Percentiles rank a stretch among this genome's conserved stretches.
phyloP scores from a whole-genome alignment of 1,140 invertebrate genomes.

The Bactericera cockerelli region DNA sequence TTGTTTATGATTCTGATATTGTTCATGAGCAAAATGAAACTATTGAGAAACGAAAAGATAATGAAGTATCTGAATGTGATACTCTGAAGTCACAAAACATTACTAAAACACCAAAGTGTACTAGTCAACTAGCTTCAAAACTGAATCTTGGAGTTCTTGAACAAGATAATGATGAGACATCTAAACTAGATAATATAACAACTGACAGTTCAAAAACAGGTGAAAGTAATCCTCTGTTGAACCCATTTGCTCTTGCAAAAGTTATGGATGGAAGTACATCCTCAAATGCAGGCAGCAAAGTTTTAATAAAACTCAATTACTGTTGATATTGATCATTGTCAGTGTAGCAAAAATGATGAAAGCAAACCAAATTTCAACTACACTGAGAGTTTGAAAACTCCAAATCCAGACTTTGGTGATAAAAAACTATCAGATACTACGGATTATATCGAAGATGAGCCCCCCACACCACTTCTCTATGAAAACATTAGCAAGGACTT shows the following conservation, averaged over 20 bases:
- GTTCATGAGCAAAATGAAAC: neutral
- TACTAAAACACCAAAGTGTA: too few species aligned
- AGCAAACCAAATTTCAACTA: neutral
- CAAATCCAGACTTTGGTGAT: neutral
- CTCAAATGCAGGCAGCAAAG: too few species aligned
- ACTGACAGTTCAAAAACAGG: too few species aligned
- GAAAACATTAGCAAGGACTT: neutral
- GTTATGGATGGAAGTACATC: too few species aligned
- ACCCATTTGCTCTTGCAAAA: too few species aligned
- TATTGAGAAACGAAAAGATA: neutral
- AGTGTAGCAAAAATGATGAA: neutral
- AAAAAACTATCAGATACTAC: neutral
- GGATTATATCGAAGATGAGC: neutral
- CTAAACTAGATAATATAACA: too few species aligned
- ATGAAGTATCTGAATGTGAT: neutral
- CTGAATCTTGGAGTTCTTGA: too few species aligned
- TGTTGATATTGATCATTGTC: too few species aligned
- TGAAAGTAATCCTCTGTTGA: too few species aligned
- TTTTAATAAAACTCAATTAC: too few species aligned
- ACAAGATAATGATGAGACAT: too few species aligned
- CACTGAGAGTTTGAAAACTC: constrained; percentile 1
- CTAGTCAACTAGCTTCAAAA: too few species aligned
- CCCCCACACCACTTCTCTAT: neutral
- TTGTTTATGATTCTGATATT: neutral
- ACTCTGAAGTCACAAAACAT: neutral